Evolutionary conservation across 2,113 vertebrate genomes (phyloP), one percentile per base, ranked within the genome.

Genomic region (Triplophysa tibetana): DNA sequence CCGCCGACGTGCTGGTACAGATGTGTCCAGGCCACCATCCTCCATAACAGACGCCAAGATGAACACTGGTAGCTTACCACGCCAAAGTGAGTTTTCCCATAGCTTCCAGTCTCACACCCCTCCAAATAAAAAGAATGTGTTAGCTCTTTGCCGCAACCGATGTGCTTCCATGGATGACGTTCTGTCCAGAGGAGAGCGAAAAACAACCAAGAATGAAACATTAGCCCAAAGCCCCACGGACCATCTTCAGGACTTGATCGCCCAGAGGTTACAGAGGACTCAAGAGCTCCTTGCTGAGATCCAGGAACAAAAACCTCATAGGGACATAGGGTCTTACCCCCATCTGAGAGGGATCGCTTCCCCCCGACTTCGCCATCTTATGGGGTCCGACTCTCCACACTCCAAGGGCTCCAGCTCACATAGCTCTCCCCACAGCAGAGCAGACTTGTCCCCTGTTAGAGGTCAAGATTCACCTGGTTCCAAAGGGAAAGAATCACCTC

Each of bases 161-260:
- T 98, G 96, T 58, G 94, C 94, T 88, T 99, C 97, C 82, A 92
- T 97, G 92, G 97, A 99, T 68, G 95, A 96, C 67, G 95, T 96
- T 68, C 90, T 96, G 83, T 91, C 94, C 2, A 76, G 89, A 41
- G 26, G 94, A 88, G 88, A 96, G 89, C 79, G 89, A 48, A 80
- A 89, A 0, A 24, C 88, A 0, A 82, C 77, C 4, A 78, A 85
- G 75, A 84, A 89, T 33, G 74, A 29, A 70, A 86, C 75, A 0
- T 70, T 89, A 0, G 90, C 88, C 0, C 92, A 91, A 83, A 94
- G 92, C 86, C 88, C 91, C 0, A 93, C 95, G 1, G 92, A 91
- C 60, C 92, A 92, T 85, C 91, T 98, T 84, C 96, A 98, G 89
- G 95, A 96, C 86, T 92, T 98, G 75, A 97, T 99, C 48, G 94